Base-by-base conservation (phyloP, 2,113 vertebrate species). In the Sebastes fasciatus region DNA sequence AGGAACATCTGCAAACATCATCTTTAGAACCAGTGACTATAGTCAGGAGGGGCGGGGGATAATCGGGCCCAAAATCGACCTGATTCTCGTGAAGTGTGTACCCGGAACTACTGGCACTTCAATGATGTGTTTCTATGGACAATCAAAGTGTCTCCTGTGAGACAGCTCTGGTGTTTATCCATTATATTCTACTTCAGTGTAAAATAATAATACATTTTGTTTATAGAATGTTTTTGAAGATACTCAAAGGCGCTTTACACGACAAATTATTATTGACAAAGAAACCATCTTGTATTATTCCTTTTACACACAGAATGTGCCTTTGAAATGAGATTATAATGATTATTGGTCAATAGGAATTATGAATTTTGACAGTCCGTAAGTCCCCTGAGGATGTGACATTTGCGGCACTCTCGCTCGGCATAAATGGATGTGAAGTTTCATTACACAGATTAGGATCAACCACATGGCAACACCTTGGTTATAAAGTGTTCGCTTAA, bases 401-500 rank as follows among this genome's bases (percentile, higher is more conserved):
- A 12, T 66, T 58, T 71, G 11, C 64, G 21, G 26, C 21, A 21
- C 6, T 12, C 13, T 23, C 4, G 2, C 13, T 54, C n/a, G 64
- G 17, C 46, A 40, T 60, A 45, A 77, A 74, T 14, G 2, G 21
- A 73, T 69, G 34, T 71, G 64, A 70, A 77, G 63, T 85, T 46
- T 76, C 51, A 76, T 66, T 43, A 60, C 14, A 19, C 71, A 52
- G 66, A 77, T 60, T 79, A 43, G 48, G 66, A 84, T 79, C 57
- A 79, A 74, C 40, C 57, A 54, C 40, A 75, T 60, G 54, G n/a
- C 80, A 64, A 49, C 62, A 60, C 55, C 1, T 77, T 54, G 43
- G 42, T 83, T 74, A 52, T 21, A 45, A 67, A n/a, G 63, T 51
- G 34, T 69, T 13, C 16, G 45, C 54, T 70, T 74, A 66, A 51